These are phyloP conservation scores for Drosophila repletoides DNA, from an alignment of 1,140 invertebrate species.

Conservation along the genomic window DNA sequence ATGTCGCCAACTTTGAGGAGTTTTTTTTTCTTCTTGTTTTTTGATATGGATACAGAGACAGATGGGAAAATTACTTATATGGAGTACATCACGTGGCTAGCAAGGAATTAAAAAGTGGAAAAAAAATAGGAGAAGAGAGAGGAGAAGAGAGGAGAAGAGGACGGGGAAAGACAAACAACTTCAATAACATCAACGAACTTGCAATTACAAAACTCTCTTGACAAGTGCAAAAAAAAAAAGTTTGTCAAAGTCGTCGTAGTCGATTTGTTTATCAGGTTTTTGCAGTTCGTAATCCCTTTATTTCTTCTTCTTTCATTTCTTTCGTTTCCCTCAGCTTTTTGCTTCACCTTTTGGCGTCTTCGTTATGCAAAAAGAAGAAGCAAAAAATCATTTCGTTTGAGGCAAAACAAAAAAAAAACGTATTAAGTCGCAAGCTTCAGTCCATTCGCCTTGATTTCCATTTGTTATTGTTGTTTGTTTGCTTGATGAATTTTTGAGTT, in stretches of 20 bases:
- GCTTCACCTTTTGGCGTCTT: background rate
- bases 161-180: slow-evolving; percentile 27
- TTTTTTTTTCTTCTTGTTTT: too few relatives aligned
- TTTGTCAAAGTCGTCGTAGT: slow-evolving; percentile 57
- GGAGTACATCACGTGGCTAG: too few relatives aligned
- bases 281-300: slow-evolving; percentile 44
- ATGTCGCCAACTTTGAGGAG: slow-evolving; percentile 37
- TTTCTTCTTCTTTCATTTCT: background rate
- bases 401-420: too few relatives aligned
- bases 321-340: background rate
- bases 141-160: background rate
- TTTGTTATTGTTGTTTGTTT: slow-evolving; percentile 6
- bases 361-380: slow-evolving; percentile 8
- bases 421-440: slow-evolving; percentile 9
- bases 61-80: background rate
- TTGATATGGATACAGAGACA: background rate
- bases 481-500: slow-evolving; percentile 19
- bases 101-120: background rate
- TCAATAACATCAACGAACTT: slow-evolving; percentile 53
- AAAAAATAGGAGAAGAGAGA: background rate
- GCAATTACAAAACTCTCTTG: slow-evolving; percentile 57
- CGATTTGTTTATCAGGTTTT: slow-evolving; percentile 56
- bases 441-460: background rate
- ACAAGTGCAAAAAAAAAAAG: slow-evolving; percentile 38
- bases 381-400: slow-evolving; percentile 5